These are phyloP conservation scores for Sturnus vulgaris DNA, from an alignment of 2,113 vertebrate genomes.

Conservation along the genomic window DNA sequence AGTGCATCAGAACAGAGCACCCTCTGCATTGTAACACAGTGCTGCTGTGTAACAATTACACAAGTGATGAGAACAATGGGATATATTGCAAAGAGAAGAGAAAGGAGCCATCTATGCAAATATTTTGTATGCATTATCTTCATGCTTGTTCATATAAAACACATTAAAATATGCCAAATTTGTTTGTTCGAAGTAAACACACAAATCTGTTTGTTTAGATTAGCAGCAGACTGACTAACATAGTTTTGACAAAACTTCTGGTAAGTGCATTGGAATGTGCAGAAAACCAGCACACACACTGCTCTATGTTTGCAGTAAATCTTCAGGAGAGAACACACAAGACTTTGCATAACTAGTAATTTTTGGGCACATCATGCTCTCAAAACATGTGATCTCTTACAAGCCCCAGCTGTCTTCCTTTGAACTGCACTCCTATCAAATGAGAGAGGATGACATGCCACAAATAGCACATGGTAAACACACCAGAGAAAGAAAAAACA, in stretches of 20 bases:
- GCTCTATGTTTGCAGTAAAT: not conserved
- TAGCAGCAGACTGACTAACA: not conserved
- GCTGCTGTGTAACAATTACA: not conserved
- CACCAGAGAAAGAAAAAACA: not conserved
- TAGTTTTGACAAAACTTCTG: not conserved
- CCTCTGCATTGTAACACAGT: not conserved
- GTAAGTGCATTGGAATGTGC: not conserved
- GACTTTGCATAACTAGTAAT: not conserved
- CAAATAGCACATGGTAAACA: not conserved
- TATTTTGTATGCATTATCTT: not conserved
- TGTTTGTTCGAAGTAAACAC: not conserved
- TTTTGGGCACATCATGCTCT: not conserved
- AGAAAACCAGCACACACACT: not conserved
- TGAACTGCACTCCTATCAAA: not conserved
- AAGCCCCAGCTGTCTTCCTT: not conserved
- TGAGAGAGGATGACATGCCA: not conserved
- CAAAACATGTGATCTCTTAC: not conserved
- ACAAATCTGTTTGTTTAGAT: not conserved
- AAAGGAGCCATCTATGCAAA: not conserved
- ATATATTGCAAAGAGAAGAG: not conserved
- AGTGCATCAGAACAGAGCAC: not conserved
- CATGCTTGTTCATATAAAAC: not conserved
- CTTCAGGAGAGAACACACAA: not conserved
- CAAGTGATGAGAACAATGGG: rapidly evolving
- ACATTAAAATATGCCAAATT: not conserved